Evolutionary conservation across 2,888 invertebrate genomes (phyloP).

Genomic region (Heliconius charithonia): DNA sequence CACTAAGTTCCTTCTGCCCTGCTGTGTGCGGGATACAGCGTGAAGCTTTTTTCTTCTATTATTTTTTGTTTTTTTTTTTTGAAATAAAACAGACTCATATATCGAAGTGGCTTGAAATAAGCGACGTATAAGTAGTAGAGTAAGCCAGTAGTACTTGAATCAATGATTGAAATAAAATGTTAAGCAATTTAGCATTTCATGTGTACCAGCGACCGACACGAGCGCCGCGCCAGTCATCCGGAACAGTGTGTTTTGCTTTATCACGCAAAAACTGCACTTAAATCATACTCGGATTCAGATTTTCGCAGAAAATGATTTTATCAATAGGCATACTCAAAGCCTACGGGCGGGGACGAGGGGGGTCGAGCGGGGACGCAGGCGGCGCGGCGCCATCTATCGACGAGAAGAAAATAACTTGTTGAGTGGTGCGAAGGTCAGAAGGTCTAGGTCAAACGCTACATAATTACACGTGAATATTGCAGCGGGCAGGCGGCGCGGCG

Average conservation of each 20-base stretch:
- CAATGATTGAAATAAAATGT: neutral
- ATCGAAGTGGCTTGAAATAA: neutral
- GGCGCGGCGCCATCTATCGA: constrained; percentile 14
- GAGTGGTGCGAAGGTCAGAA: constrained; percentile 17
- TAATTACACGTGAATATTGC: constrained; percentile 21
- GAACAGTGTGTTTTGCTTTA: neutral
- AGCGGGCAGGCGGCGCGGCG: constrained; percentile 12
- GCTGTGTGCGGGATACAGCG: too few relatives aligned
- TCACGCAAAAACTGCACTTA: neutral
- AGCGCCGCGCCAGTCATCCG: neutral
- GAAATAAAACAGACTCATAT: neutral
- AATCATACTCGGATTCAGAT: neutral
- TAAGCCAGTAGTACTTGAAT: neutral
- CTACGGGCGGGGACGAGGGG: neutral
- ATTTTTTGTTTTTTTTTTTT: neutral
- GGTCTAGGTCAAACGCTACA: constrained; percentile 20
- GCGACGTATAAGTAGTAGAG: neutral
- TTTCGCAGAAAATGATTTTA: constrained; percentile 7
- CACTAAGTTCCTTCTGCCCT: too few relatives aligned
- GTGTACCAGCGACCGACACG: neutral
- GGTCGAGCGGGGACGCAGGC: neutral
- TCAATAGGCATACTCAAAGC: neutral
- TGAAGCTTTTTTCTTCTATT: too few relatives aligned
- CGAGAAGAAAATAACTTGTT: neutral
- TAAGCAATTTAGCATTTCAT: neutral